These are phyloP conservation scores for Sebastes flavidus DNA, from an alignment of 2,797 vertebrate genomes.

Conservation along the genomic window DNA sequence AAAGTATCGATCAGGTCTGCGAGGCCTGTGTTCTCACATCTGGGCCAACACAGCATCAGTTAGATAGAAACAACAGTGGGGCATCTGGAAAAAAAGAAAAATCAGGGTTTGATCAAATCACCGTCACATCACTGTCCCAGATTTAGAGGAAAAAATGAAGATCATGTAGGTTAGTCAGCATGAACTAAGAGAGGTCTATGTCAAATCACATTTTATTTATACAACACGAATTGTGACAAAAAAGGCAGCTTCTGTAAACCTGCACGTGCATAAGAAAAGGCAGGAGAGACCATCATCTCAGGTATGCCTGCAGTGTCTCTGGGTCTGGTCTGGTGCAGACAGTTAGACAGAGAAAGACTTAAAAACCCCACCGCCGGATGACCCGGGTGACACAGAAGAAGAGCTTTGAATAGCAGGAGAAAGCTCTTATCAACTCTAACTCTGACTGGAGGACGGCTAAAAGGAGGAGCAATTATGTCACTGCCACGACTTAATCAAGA, in stretches of 20 bases:
- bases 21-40: conserved; percentile 30
- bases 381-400: not conserved
- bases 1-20: not conserved
- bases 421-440: not conserved
- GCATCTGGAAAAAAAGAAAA: not conserved
- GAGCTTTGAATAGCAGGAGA: not conserved
- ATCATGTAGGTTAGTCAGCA: not conserved
- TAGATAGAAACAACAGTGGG: not conserved
- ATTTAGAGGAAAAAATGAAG: not conserved
- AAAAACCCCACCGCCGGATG: not conserved
- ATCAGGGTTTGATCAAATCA: not conserved
- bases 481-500: not conserved
- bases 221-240: not conserved
- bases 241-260: not conserved
- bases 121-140: not conserved
- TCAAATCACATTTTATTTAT: not conserved
- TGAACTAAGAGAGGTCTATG: not conserved
- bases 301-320: not conserved
- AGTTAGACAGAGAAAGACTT: not conserved
- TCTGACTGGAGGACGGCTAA: not conserved
- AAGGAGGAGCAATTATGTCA: not conserved
- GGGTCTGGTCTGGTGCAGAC: not conserved
- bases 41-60: conserved; percentile 6
- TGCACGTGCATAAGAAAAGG: not conserved
- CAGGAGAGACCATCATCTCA: not conserved